Base-by-base conservation (phyloP, 2,113 vertebrate genomes). In the Pontoporia blainvillei region DNA sequence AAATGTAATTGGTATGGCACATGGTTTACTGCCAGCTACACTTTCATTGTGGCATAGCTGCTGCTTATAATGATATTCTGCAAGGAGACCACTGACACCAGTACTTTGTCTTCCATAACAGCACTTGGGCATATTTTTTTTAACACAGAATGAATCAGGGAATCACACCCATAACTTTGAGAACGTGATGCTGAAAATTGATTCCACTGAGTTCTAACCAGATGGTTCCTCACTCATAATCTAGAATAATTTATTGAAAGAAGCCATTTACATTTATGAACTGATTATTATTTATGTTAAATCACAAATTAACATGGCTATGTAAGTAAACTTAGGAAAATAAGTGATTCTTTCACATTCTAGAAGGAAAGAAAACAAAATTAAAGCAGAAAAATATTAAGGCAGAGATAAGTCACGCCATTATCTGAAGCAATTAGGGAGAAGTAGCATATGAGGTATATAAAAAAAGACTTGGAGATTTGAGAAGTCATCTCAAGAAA, bases 91-190 rank as follows among this genome's bases (percentile, higher is more conserved):
- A 61, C 66, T 96, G 95, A 78, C 86, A 93, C 41, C 31, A 84
- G 15, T 73, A 91, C 6, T 96, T 96, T 59, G 52, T 97, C 97
- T 98, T 94, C 39, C 12, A 6, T 87, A 93, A 90, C 44, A 86
- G n/a, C 29, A 95, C 67, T 86, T 5, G 21, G 25, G 61, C 59
- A 84, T 92, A 96, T 97, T 97, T 98, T 98, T 39, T 59, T 59
- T 54, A 95, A 31, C 23, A 41, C 90, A 91, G 87, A 61, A 90
- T 88, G 90, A 97, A 84, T 83, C 17, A 97, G 5, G 82, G 29
- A 96, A 78, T 93, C 15, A 97, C 11, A 93, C 84, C 8, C 81
- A 89, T 54, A 91, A 90, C 10, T 31, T 66, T 61, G 57, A 49
- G 89, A 97, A 59, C 31, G 11, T 46, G 78, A 23, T 29, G n/a